phyloP scores from a whole-genome alignment of 1,140 invertebrate species.

The Latrodectus geometricus region DNA sequence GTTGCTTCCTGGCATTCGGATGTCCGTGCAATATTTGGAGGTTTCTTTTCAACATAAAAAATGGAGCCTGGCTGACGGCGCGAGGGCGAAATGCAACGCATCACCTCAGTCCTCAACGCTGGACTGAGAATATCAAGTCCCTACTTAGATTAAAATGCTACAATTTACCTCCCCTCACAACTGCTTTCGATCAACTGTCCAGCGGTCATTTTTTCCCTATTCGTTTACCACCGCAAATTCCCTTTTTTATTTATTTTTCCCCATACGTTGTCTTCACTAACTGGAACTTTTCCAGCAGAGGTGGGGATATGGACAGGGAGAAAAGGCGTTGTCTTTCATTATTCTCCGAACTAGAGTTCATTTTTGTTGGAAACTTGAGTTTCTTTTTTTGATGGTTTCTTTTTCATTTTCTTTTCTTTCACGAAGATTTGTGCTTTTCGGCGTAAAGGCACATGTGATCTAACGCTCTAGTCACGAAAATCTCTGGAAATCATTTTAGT shows the following conservation, averaged over 20 bases:
- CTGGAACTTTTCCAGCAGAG: neutral
- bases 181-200: neutral
- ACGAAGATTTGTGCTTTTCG: neutral
- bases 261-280: neutral
- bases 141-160: slow-evolving; percentile 39
- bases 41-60: slow-evolving; percentile 47
- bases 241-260: slow-evolving; percentile 16
- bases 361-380: neutral
- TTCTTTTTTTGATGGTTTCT: neutral
- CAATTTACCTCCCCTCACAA: slow-evolving; percentile 3
- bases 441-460: neutral
- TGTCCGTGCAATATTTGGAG: neutral
- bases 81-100: slow-evolving; percentile 40
- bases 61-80: slow-evolving; percentile 28
- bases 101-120: slow-evolving; percentile 6
- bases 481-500: neutral
- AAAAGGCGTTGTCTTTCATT: neutral
- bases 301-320: neutral
- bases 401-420: neutral
- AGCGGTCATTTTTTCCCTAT: neutral
- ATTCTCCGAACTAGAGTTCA: neutral
- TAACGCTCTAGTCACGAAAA: neutral
- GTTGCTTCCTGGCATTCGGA: slow-evolving; percentile 36
- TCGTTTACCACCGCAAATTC: neutral
- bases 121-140: neutral